Base-by-base conservation (phyloP, 2,113 vertebrate genomes). In the Panthera tigris region DNA sequence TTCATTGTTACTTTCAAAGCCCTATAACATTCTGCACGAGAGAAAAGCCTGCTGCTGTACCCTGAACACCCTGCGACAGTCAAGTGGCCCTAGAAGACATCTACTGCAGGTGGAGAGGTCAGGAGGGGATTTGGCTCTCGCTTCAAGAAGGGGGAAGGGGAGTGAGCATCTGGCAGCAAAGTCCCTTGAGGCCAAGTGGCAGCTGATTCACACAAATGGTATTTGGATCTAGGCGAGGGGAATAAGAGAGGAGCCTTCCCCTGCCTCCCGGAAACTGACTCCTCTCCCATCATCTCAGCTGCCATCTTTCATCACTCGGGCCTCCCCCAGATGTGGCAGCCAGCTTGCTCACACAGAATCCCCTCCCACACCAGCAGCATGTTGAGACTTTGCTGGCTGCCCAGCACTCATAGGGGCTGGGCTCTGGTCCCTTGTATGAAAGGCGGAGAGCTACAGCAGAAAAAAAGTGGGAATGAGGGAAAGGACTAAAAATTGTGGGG, bases 281-380 rank as follows among this genome's bases (percentile, higher is more conserved):
- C 78, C 36, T 92, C 90, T 33, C 91, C 80, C 96, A 87, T 27
- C 94, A 14, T n/a, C 85, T 85, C 97, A 97, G 98, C 97, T 98
- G 98, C 95, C 97, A 81, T 69, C 95, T 97, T 81, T 97, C 94
- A 83, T 97, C 97, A 96, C 91, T 76, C 50, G n/a, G 73, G 52
- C 96, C 96, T 97, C 96, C 97, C 95, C 98, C 96, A 98, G 97
- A 98, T 98, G 97, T 98, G 96, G 95, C 97, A 81, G 89, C 91
- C 89, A 71, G 10, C 69, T 69, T 45, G 52, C 41, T 88, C 80
- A 11, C 82, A 31, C 73, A 63, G 83, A 89, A 74, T 81, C 84
- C 82, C 81, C 88, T 93, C 98, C 97, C 94, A 97, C 94, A 55
- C 94, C 68, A 71, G 82, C 55, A 94, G 85, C 95, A 68, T 82